Evolutionary conservation across 2,113 vertebrate genomes (phyloP), one percentile per base, ranked within the genome.

Genomic region (Anas platyrhynchos): DNA sequence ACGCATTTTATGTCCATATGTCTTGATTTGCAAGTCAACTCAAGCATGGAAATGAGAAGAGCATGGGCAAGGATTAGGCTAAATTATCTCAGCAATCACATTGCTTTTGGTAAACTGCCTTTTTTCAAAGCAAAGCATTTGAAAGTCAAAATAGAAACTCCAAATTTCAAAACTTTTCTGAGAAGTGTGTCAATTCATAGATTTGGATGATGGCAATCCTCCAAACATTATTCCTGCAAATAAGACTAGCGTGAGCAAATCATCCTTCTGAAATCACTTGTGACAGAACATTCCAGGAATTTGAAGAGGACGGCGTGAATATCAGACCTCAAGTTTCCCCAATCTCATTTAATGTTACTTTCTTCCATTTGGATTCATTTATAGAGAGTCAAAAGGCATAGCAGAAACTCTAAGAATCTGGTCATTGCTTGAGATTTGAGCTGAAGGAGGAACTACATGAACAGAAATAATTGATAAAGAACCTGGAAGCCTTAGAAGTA

Each of bases 1-100:
- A 83, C 52, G 22, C 48, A 44, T 43, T 62, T 74, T 34, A 11
- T 3, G 36, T 62, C 74, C 52, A 58, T 94, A 80, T 86, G 74
- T 77, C 95, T 97, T 93, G 78, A 85, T 89, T 41, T 89, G 59
- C 85, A 88, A 89, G 84, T 69, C 66, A 91, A 73, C 69, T 91
- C 88, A 92, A 91, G 84, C 83, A 90, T 58, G 89, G 84, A 89
- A 93, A 92, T 0, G 13, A 95, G 74, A 7, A 75, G 55, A 86
- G 68, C 78, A 71, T 13, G 7, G 67, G 61, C 68, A 71, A 93
- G 71, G 75, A 75, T 85, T 84, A 82, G 23, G 79, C 26, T 93
- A 65, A 83, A 88, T 86, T 68, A 88, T 75, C 91, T 90, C 75
- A 90, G 71, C 95, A 67, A 82, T 36, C 74, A 23, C 25, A 34